phyloP scores from a whole-genome alignment of 2,113 vertebrate genomes.

The Pelodiscus sinensis region DNA sequence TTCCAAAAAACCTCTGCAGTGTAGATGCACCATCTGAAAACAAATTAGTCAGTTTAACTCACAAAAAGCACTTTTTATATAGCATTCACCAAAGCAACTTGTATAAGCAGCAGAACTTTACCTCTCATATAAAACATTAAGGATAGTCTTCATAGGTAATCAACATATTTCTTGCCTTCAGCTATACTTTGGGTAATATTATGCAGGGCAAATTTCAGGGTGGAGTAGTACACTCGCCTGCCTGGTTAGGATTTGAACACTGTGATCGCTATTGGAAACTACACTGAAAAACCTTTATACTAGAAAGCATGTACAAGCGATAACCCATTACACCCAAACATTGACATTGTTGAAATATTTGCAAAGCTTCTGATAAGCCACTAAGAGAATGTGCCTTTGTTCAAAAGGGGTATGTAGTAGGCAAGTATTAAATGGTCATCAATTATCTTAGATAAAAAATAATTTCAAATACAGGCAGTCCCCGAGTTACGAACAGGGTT shows the following conservation, averaged over 20 bases:
- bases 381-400: not conserved
- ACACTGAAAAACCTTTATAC: not conserved
- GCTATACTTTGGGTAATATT: not conserved
- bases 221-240: not conserved
- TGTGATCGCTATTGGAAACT: accelerated
- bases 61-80: conserved; percentile 21
- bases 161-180: not conserved
- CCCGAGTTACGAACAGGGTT: no score
- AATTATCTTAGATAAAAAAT: not conserved
- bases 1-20: no score
- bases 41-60: conserved; percentile 13
- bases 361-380: not conserved
- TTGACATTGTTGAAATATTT: not conserved
- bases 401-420: not conserved
- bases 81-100: not conserved
- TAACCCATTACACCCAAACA: not conserved
- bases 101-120: not conserved
- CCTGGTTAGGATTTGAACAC: not conserved
- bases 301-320: not conserved
- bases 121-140: not conserved
- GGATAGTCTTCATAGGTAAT: not conserved
- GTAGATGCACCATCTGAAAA: not conserved
- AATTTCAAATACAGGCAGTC: not conserved
- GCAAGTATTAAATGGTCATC: not conserved
- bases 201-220: not conserved